phyloP scores from a whole-genome alignment of 1,140 invertebrate genomes.

The Phortica variegata region DNA sequence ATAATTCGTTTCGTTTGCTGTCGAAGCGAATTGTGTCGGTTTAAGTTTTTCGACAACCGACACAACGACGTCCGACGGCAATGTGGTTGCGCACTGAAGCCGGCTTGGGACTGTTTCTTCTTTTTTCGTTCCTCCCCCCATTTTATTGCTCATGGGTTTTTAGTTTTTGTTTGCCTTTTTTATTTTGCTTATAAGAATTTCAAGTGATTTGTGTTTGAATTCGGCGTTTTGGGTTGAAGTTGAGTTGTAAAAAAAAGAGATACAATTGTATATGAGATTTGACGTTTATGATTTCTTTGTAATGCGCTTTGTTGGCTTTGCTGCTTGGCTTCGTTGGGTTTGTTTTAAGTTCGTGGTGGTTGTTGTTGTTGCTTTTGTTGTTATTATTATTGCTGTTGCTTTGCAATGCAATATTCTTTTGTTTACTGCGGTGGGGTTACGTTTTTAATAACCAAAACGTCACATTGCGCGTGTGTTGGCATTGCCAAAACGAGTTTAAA shows the following conservation, averaged over 20 bases:
- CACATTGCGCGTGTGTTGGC: too few species aligned
- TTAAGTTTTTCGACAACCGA: constrained; percentile 51
- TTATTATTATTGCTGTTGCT: constrained; percentile 6
- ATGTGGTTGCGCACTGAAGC: constrained; percentile 26
- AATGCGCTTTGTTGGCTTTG: constrained; percentile 10
- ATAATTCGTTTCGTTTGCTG: constrained; percentile 24
- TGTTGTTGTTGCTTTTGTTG: constrained; percentile 10
- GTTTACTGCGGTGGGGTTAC: too few species aligned
- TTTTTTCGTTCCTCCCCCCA: constrained; percentile 7
- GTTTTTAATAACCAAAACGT: too few species aligned
- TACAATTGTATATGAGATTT: constrained; percentile 27
- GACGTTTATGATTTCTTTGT: constrained; percentile 30
- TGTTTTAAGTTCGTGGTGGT: constrained; percentile 1
- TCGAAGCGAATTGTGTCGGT: constrained; percentile 51
- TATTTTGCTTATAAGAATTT: constrained; percentile 23
- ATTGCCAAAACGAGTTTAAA: too few species aligned
- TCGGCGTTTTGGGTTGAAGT: constrained; percentile 36
- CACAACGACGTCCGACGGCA: too few species aligned
- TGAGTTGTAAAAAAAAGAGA: constrained; percentile 23
- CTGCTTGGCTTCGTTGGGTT: not conserved
- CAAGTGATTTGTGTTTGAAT: constrained; percentile 36
- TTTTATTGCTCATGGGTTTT: constrained; percentile 13
- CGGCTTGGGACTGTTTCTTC: constrained; percentile 6
- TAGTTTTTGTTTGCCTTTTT: constrained; percentile 32
- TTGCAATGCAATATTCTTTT: too few species aligned